Evolutionary conservation across 2,113 vertebrate species (phyloP).

Genomic region (Passer montanus): DNA sequence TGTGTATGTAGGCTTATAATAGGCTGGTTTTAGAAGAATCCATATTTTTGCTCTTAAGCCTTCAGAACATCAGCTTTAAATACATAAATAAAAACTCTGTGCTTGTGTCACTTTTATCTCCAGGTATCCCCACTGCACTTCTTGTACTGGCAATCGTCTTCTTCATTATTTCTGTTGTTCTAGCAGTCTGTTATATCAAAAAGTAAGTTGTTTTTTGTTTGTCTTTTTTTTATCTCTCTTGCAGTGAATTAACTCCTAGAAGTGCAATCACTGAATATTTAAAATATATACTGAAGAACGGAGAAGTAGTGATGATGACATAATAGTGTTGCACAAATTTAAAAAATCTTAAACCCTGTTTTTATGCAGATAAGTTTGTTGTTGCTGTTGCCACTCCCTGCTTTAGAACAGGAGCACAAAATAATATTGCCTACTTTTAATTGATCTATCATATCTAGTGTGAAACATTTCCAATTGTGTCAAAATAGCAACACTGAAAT

Average conservation of each 20-base stretch:
- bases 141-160: conserved; percentile 78
- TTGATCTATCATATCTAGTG: background rate
- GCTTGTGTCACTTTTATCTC: background rate
- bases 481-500: background rate
- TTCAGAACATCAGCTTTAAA: background rate
- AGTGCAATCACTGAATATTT: background rate
- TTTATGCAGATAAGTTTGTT: background rate
- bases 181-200: conserved; percentile 81
- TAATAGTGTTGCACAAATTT: background rate
- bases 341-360: background rate
- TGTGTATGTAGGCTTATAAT: background rate
- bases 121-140: conserved; percentile 79
- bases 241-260: background rate
- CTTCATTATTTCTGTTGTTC: conserved; percentile 73
- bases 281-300: background rate
- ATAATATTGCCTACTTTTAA: background rate
- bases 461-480: background rate
- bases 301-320: background rate
- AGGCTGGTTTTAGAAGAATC: background rate
- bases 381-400: background rate
- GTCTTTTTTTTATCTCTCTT: background rate
- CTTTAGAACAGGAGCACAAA: background rate
- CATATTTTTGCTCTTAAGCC: background rate
- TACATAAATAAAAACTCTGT: background rate
- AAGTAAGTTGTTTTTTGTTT: conserved; percentile 67